Percentiles rank a stretch among this genome's conserved stretches.
These are phyloP conservation scores for Mamestra configurata DNA, from an alignment of 1,140 invertebrate genomes.

Conservation along the genomic window DNA sequence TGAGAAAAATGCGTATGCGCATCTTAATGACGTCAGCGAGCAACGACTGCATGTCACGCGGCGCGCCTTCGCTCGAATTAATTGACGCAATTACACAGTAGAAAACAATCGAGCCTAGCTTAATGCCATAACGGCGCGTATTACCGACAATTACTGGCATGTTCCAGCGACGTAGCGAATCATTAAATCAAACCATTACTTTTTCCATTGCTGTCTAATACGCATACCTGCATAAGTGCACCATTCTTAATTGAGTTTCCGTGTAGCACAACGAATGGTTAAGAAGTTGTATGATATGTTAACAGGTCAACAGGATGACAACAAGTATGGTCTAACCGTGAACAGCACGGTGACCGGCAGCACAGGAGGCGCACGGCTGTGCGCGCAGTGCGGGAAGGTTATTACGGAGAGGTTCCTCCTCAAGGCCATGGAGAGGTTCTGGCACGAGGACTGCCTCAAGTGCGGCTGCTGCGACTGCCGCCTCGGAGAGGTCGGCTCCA, in stretches of 20 bases:
- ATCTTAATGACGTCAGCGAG: slow-evolving; percentile 75
- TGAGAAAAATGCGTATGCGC: slow-evolving; percentile 75
- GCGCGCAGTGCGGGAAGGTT: slow-evolving; percentile 92
- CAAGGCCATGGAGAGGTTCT: slow-evolving; percentile 95
- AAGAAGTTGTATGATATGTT: slow-evolving; percentile 42
- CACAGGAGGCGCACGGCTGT: slow-evolving; percentile 88
- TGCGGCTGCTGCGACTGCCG: slow-evolving; percentile 97
- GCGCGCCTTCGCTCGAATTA: slow-evolving; percentile 79
- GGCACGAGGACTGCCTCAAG: slow-evolving; percentile 98
- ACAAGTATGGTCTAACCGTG: slow-evolving; percentile 77
- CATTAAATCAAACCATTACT: slow-evolving; percentile 45
- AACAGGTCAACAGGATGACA: slow-evolving; percentile 85
- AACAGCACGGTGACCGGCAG: slow-evolving; percentile 74
- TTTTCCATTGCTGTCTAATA: slow-evolving; percentile 33
- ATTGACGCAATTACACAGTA: slow-evolving; percentile 81
- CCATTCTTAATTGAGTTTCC: slow-evolving; percentile 14
- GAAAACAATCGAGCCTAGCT: slow-evolving; percentile 81
- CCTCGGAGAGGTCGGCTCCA: slow-evolving; percentile 96
- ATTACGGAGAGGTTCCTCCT: slow-evolving; percentile 93
- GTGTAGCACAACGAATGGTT: neutral
- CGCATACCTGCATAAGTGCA: slow-evolving; percentile 23
- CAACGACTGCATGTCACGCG: slow-evolving; percentile 72
- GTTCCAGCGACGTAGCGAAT: slow-evolving; percentile 28
- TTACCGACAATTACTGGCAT: slow-evolving; percentile 63
- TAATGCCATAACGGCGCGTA: slow-evolving; percentile 77